A percentile compares a stretch with the other conserved stretches of the same genome.
These are phyloP conservation scores for Plotosus lineatus DNA, from an alignment of 2,113 vertebrate genomes.

Conservation along the genomic window DNA sequence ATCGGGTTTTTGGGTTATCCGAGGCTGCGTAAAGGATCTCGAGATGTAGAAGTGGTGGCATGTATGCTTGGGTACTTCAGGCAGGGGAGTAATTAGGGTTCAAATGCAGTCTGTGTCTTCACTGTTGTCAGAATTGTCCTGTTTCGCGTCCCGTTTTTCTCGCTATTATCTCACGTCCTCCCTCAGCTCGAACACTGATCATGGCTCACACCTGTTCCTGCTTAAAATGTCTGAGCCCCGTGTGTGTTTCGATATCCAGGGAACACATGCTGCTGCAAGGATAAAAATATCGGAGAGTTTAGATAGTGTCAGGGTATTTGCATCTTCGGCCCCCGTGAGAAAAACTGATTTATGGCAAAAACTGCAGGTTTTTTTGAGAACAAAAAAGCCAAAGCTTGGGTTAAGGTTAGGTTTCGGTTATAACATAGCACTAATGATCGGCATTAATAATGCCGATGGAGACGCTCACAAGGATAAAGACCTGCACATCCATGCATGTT, in stretches of 20 bases:
- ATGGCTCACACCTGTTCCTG: not conserved
- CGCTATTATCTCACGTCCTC: no score
- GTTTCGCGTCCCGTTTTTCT: not conserved
- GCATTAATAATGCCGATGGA: not conserved
- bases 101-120: slow-evolving; percentile 34
- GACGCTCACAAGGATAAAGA: not conserved
- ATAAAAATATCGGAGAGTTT: not conserved
- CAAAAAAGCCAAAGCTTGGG: not conserved
- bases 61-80: slow-evolving; percentile 1
- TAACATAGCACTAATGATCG: not conserved
- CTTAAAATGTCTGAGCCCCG: not conserved
- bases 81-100: slow-evolving; percentile 35
- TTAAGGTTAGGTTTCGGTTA: not conserved
- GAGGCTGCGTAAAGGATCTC: not conserved
- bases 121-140: not conserved
- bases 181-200: not conserved
- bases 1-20: slow-evolving; percentile 49
- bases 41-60: slow-evolving; percentile 26
- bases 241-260: not conserved
- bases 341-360: not conserved
- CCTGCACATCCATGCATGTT: not conserved
- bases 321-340: not conserved
- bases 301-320: not conserved
- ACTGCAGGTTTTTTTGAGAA: not conserved
- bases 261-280: not conserved